phyloP scores from a whole-genome alignment of 2,113 vertebrate species.

The Falco punctatus region DNA sequence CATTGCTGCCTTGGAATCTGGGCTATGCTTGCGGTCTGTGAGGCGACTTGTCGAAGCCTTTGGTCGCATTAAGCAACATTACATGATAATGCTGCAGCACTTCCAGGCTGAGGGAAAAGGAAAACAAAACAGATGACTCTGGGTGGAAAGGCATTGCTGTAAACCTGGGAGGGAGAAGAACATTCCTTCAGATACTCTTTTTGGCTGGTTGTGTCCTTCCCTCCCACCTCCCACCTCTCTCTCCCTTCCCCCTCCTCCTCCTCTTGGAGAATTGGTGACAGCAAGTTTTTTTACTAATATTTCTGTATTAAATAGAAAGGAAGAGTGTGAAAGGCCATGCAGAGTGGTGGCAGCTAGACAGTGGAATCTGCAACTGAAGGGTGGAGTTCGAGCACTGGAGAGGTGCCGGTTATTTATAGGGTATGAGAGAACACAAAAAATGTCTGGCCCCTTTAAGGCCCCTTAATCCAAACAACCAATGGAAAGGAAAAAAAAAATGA shows the following conservation, averaged over 20 bases:
- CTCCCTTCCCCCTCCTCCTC: neutral
- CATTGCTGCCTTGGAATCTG: constrained; percentile 34
- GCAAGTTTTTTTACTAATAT: constrained; percentile 15
- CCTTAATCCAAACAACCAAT: constrained; percentile 68
- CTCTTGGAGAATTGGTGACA: constrained; percentile 40
- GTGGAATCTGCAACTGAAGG: constrained; percentile 63
- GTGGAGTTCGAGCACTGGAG: constrained; percentile 62
- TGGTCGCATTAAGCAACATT: constrained; percentile 57
- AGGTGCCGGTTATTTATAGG: constrained; percentile 73
- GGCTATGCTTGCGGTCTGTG: constrained; percentile 27
- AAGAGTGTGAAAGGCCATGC: constrained; percentile 62
- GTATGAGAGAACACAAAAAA: constrained; percentile 68
- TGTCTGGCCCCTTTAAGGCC: constrained; percentile 67
- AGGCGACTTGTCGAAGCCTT: neutral
- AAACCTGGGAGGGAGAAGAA: constrained; percentile 64
- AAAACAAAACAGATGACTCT: constrained; percentile 69
- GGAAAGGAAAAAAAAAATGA: neutral
- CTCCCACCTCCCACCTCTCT: constrained; percentile 26
- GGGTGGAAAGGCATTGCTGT: constrained; percentile 64
- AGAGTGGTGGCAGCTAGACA: constrained; percentile 51
- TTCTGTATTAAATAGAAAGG: constrained; percentile 60
- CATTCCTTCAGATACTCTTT: constrained; percentile 53
- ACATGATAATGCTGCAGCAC: constrained; percentile 56
- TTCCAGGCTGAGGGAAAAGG: constrained; percentile 49
- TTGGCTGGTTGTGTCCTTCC: constrained; percentile 36